Base-by-base conservation (phyloP, 2,888 invertebrate genomes). In the Eudemis profundana region DNA sequence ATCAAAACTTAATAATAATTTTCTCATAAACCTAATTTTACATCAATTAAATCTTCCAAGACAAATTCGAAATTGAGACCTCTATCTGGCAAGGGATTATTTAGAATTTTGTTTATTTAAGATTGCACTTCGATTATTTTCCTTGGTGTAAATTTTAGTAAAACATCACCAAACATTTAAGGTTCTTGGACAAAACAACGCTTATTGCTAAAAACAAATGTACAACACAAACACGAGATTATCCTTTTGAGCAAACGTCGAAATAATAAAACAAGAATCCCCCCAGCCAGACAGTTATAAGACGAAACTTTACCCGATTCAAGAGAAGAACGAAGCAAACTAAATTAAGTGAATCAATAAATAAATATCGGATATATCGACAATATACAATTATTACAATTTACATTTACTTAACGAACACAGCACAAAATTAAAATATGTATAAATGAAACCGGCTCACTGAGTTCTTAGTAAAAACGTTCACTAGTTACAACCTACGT, bases 361-460 rank as follows among this genome's bases (percentile, higher is more conserved):
- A 92, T 92, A 90, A 90, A 90, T 89, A 90, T 87, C 84, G 85
- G 85, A 86, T 88, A 80, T 87, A 89, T 87, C 83, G 88, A 90
- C 87, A 91, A 88, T 90, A 85, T 92, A 92, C 92, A 90, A 86
- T 89, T 89, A 87, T 87, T 89, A 90, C 88, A 90, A 88, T 90
- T 90, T 91, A 91, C 89, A 91, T 82, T 84, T 83, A 88, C 86
- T 87, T 90, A 90, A 90, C 89, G 87, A 91, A 91, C 92, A 91
- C 92, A 91, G 92, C 92, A 90, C 92, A 90, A 91, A 86, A 82
- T 80, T 80, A 82, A 83, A 79, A 77, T 79, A 80, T 83, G 78
- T 85, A 77, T 78, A 78, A 80, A 79, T 78, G 79, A 87, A 87
- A 86, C 86, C 84, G 81, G 85, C 85, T 87, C 87, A 86, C 81